phyloP scores from a whole-genome alignment of 2,797 vertebrate species.

The Coccyzus lansbergi region DNA sequence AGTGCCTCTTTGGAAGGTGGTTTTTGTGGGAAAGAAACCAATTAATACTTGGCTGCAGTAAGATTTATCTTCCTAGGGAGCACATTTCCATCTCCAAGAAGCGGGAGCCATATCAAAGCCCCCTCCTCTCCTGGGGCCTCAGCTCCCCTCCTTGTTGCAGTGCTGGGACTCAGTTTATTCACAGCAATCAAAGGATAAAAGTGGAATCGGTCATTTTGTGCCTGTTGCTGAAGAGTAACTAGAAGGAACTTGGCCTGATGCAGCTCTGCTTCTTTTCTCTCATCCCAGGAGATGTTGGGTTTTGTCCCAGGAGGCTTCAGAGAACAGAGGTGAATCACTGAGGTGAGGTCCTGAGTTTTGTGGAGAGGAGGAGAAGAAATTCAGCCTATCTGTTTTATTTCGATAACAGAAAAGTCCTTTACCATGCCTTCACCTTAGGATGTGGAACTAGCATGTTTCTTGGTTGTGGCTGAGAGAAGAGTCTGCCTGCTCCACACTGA shows the following conservation, averaged over 20 bases:
- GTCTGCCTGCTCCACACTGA: background rate
- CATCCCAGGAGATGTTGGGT: rapidly evolving
- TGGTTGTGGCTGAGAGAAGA: background rate
- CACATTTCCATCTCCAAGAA: background rate
- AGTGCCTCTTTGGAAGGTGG: background rate
- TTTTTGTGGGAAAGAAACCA: background rate
- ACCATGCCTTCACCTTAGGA: rapidly evolving
- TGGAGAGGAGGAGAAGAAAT: background rate
- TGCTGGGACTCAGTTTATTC: background rate
- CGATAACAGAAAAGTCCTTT: background rate
- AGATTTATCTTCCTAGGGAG: background rate
- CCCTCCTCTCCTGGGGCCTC: too few relatives aligned
- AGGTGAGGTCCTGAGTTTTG: background rate
- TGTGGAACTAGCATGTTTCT: background rate
- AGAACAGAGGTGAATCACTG: background rate
- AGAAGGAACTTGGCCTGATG: background rate
- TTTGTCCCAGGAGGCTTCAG: background rate
- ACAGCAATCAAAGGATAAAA: rapidly evolving
- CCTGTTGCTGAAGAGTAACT: background rate
- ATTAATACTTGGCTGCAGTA: background rate
- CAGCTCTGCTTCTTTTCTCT: background rate
- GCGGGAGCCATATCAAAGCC: background rate
- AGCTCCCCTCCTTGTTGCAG: background rate
- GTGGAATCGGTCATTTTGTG: background rate
- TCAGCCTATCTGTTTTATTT: rapidly evolving